These are phyloP conservation scores for Pterois miles DNA, from an alignment of 2,797 vertebrate species.

Conservation along the genomic window DNA sequence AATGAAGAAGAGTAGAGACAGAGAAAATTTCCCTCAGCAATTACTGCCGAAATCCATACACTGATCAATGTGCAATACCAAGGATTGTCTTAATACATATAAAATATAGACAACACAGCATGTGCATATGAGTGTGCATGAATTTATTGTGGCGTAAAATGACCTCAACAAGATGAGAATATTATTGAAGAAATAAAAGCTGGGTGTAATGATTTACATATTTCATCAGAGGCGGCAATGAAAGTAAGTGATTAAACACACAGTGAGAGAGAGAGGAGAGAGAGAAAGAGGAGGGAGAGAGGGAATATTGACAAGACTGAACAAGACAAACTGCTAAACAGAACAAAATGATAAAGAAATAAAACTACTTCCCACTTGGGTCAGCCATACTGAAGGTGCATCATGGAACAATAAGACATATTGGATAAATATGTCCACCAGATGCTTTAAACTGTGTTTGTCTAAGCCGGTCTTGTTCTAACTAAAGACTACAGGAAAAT, in stretches of 20 bases:
- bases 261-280: conserved; percentile 46
- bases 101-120: conserved; percentile 78
- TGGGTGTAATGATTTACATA: conserved; percentile 82
- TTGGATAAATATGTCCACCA: conserved; percentile 60
- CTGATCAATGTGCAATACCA: conserved; percentile 87
- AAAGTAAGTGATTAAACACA: conserved; percentile 68
- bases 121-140: conserved; percentile 71
- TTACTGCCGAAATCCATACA: conserved; percentile 86
- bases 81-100: conserved; percentile 86
- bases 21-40: conserved; percentile 83
- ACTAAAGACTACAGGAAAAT: conserved; percentile 50
- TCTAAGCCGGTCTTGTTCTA: conserved; percentile 28
- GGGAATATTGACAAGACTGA: conserved; percentile 65
- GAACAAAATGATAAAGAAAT: conserved; percentile 72
- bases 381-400: conserved; percentile 59
- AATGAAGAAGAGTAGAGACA: conserved; percentile 82
- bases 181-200: conserved; percentile 80
- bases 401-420: conserved; percentile 63
- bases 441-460: conserved; percentile 41
- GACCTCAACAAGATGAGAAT: conserved; percentile 78
- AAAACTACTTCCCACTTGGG: conserved; percentile 66
- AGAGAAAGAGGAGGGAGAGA: conserved; percentile 12
- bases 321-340: conserved; percentile 70
- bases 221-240: conserved; percentile 78
- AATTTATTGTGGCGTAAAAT: conserved; percentile 78